A percentile compares a stretch with the other conserved stretches of the same genome.
Evolutionary conservation across 1,140 invertebrate species (phyloP).

Genomic region (Cotesia glomerata): DNA sequence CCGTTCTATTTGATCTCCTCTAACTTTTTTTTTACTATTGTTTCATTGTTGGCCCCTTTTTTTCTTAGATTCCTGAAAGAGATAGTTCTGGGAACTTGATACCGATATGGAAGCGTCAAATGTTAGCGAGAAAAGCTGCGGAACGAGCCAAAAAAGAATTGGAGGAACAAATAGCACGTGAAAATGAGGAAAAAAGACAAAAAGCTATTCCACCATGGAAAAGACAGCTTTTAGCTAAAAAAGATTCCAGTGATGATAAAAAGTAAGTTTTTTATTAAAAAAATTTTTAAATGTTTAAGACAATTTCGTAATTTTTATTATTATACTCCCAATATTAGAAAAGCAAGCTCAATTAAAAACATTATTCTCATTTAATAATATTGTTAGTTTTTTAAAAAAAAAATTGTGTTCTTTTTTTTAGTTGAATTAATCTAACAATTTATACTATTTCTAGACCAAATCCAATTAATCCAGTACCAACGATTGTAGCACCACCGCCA

Average conservation of each 20-base stretch:
- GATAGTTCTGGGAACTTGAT: constrained; percentile 88
- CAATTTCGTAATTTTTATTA: background rate
- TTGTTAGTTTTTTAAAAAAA: background rate
- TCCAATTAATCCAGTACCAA: constrained; percentile 21
- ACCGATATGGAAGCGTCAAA: constrained; percentile 92
- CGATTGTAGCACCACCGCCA: constrained; percentile 5
- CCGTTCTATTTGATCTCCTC: background rate
- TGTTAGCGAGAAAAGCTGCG: constrained; percentile 91
- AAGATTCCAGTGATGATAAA: constrained; percentile 69
- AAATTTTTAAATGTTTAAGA: constrained; percentile 15
- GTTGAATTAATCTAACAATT: constrained; percentile 4
- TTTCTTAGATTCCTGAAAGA: constrained; percentile 81
- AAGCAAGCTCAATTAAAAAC: too few species aligned
- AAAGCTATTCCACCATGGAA: constrained; percentile 93
- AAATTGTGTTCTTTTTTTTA: background rate
- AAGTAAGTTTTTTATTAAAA: constrained; percentile 68
- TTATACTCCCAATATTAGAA: too few species aligned
- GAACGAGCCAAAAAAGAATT: constrained; percentile 89
- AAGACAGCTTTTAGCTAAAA: constrained; percentile 81
- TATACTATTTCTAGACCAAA: constrained; percentile 28
- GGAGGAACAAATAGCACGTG: constrained; percentile 81
- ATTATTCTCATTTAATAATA: background rate
- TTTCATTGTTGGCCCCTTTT: constrained; percentile 46
- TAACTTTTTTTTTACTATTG: constrained; percentile 25
- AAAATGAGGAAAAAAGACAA: constrained; percentile 84